These are phyloP conservation scores for Chloroceryle amazona DNA, from an alignment of 2,797 vertebrate species.

Conservation along the genomic window DNA sequence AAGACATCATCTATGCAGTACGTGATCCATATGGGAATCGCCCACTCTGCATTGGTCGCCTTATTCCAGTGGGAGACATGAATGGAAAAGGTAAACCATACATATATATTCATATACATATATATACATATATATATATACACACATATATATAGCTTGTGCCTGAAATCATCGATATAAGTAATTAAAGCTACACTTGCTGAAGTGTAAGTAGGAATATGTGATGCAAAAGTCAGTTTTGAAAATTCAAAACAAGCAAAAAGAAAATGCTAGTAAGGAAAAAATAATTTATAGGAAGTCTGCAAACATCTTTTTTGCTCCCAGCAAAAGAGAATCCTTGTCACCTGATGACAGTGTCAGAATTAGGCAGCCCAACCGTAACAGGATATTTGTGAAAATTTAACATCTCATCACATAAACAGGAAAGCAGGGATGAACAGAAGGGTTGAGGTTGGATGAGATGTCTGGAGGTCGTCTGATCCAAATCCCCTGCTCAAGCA, in stretches of 20 bases:
- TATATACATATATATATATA: conserved; percentile 71
- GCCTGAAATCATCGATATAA: background rate
- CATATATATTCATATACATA: conserved; percentile 65
- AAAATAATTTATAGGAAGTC: background rate
- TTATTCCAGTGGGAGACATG: conserved; percentile 92
- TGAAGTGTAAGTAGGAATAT: background rate
- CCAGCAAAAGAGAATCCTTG: background rate
- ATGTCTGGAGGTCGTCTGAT: background rate
- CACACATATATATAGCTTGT: background rate
- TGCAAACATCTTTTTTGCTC: background rate
- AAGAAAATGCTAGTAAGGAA: background rate
- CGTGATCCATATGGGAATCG: conserved; percentile 98
- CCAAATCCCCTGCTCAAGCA: background rate
- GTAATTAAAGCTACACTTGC: background rate
- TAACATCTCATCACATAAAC: background rate
- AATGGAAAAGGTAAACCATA: conserved; percentile 87
- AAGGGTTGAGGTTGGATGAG: background rate
- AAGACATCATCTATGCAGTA: conserved; percentile 94
- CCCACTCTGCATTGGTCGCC: conserved; percentile 92
- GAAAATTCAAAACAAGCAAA: background rate
- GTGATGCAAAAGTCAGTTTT: background rate
- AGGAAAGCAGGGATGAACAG: background rate
- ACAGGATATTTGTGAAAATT: background rate
- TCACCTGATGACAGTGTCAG: background rate
- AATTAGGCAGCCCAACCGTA: background rate